Conservation (phyloP, 2,888 invertebrate genomes). For the Patella depressa region DNA sequence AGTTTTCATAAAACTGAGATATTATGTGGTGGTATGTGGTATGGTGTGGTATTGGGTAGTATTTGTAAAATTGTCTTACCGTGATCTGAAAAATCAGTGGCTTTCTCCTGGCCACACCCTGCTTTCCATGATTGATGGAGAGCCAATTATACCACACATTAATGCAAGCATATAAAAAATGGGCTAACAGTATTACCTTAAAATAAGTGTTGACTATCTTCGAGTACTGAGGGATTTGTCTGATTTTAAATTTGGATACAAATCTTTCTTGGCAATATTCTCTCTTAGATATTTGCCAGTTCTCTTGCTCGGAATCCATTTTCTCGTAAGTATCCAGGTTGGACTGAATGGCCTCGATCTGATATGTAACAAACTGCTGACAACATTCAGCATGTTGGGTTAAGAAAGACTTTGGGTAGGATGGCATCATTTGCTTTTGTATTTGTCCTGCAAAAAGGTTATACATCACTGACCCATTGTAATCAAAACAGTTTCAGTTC, state of each 20-base stretch:
- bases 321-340: constrained; percentile 50
- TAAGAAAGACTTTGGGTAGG: constrained; percentile 47
- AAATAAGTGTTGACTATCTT: constrained; percentile 29
- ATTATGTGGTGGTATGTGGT: no score
- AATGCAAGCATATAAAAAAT: no score
- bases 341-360: constrained; percentile 51
- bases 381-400: constrained; percentile 49
- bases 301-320: constrained; percentile 32
- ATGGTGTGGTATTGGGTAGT: no score
- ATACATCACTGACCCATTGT: not conserved
- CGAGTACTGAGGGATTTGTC: constrained; percentile 28
- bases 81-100: no score
- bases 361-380: constrained; percentile 45
- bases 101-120: no score
- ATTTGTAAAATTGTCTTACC: no score
- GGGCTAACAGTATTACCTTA: no score
- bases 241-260: constrained; percentile 38
- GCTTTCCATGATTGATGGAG: no score
- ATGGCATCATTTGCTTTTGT: constrained; percentile 20
- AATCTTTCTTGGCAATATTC: constrained; percentile 45
- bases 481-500: not conserved
- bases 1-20: no score
- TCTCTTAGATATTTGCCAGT: constrained; percentile 34
- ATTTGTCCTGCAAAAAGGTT: constrained; percentile 16
- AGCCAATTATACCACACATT: no score